Conservation (phyloP, 2,797 vertebrate genomes). For the Tragelaphus oryx region DNA sequence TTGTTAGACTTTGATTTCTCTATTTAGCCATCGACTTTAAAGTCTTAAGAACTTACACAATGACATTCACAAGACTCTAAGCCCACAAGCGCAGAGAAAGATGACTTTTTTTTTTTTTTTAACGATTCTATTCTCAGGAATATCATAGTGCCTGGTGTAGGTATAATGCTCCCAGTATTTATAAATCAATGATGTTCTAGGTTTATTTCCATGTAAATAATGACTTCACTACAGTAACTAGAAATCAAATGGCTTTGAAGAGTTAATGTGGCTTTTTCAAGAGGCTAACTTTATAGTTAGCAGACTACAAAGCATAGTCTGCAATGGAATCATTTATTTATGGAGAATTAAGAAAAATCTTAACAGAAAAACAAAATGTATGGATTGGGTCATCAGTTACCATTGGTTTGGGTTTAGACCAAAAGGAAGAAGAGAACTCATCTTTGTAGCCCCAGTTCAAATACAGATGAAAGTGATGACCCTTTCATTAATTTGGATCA, state of each 20-base stretch:
- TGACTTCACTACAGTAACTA: neutral
- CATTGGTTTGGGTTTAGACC: neutral
- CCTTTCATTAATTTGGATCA: neutral
- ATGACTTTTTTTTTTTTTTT: neutral
- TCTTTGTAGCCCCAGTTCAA: neutral
- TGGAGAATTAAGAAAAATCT: conserved; percentile 19
- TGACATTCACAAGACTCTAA: neutral
- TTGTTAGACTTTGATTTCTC: neutral
- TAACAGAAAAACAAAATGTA: neutral
- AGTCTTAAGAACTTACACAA: neutral
- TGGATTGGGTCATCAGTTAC: neutral
- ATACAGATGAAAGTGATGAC: neutral
- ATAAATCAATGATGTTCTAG: neutral
- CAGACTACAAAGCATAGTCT: neutral
- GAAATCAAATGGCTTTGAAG: neutral
- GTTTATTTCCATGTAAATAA: neutral
- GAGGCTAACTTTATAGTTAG: neutral
- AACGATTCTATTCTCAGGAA: neutral
- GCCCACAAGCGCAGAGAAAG: neutral
- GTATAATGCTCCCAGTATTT: neutral
- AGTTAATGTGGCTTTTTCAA: neutral
- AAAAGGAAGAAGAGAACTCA: neutral
- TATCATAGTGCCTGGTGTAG: neutral
- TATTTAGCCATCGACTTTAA: neutral
- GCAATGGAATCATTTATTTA: neutral